Conservation (phyloP, 1,140 invertebrate species). For the Zaprionus kolodkinae region DNA sequence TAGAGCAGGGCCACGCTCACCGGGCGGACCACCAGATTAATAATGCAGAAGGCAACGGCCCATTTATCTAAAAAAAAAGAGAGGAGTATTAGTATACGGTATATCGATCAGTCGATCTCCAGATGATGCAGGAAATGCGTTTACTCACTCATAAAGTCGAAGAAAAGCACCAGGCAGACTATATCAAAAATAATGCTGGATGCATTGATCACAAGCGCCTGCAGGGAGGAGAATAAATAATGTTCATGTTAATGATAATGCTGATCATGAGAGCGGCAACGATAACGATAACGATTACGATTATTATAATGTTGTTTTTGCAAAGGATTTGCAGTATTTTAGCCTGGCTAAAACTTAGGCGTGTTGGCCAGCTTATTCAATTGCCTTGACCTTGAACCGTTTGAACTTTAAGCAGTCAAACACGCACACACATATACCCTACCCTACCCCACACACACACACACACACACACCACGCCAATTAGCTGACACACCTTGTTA, state of each 20-base stretch:
- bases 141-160: conserved; percentile 77
- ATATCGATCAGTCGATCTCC: conserved; percentile 1
- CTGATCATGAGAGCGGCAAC: background rate
- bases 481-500: conserved; percentile 35
- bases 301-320: background rate
- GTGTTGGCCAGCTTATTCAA: conserved; percentile 18
- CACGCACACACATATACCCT: conserved; percentile 15
- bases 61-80: conserved; percentile 66
- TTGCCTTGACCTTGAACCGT: conserved; percentile 34
- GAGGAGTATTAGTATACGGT: background rate
- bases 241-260: conserved; percentile 12
- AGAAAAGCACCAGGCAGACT: conserved; percentile 19
- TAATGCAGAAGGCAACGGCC: conserved; percentile 76
- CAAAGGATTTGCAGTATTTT: background rate
- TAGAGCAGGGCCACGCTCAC: conserved; percentile 77
- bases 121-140: background rate
- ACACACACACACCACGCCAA: conserved; percentile 2
- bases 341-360: background rate
- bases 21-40: conserved; percentile 75
- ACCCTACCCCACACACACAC: conserved; percentile 3
- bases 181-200: conserved; percentile 71
- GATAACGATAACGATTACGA: background rate
- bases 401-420: conserved; percentile 31
- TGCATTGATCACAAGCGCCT: conserved; percentile 81
- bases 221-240: conserved; percentile 45